phyloP scores from a whole-genome alignment of 2,113 vertebrate species.

The Plestiodon gilberti region DNA sequence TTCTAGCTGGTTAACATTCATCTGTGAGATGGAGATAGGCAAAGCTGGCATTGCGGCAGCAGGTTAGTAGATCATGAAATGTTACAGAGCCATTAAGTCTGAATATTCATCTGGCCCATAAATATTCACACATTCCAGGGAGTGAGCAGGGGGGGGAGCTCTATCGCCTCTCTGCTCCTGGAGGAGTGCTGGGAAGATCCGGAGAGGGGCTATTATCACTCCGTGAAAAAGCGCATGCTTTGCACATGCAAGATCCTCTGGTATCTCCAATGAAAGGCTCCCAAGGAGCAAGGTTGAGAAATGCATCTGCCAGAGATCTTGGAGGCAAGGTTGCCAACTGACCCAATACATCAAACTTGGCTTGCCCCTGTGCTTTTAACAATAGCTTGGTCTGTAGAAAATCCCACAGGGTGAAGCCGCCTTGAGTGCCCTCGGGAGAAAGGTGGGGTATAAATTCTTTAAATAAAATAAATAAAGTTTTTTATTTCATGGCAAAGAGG shows the following conservation, averaged over 20 bases:
- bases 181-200: background rate
- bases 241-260: background rate
- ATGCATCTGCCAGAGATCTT: background rate
- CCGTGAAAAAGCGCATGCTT: background rate
- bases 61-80: background rate
- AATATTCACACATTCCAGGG: background rate
- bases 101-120: conserved; percentile 13
- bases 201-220: no score
- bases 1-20: background rate
- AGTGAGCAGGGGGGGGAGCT: no score
- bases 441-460: no score
- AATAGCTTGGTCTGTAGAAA: no score
- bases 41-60: background rate
- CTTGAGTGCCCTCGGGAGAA: no score
- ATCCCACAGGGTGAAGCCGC: no score
- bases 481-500: no score
- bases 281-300: background rate
- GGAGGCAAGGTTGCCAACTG: background rate
- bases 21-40: background rate
- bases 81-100: background rate
- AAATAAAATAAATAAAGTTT: no score
- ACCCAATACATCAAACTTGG: no score
- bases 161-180: background rate
- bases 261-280: background rate
- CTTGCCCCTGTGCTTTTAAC: no score